Evolutionary conservation across 2,888 invertebrate genomes (phyloP).

Genomic region (Branchellion lobata): DNA sequence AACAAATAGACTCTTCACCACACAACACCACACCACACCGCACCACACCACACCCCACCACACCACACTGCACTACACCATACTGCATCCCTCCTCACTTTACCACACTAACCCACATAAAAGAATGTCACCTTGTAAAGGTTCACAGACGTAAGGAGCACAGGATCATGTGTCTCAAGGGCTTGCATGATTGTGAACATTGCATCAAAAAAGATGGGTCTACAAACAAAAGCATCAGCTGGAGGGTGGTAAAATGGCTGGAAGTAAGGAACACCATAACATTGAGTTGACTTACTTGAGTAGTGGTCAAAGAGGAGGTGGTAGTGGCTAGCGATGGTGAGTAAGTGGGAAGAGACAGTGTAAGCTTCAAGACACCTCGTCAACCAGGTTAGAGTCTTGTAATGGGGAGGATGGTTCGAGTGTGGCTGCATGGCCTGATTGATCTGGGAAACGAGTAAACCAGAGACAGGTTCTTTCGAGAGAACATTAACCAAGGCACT

Average conservation of each 20-base stretch:
- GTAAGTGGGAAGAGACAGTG: neutral
- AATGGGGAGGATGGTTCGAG: neutral
- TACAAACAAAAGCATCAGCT: neutral
- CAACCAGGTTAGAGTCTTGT: neutral
- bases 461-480: neutral
- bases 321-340: neutral
- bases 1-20: too few species aligned
- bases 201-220: neutral
- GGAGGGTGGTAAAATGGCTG: neutral
- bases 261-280: too few species aligned
- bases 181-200: constrained; percentile 3
- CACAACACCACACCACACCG: too few species aligned
- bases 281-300: too few species aligned
- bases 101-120: too few species aligned
- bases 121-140: constrained; percentile 5
- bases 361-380: neutral
- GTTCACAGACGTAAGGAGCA: neutral
- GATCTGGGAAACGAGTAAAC: neutral
- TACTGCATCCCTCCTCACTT: too few species aligned
- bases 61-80: too few species aligned
- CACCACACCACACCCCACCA: too few species aligned
- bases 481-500: neutral
- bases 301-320: neutral
- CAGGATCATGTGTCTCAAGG: neutral
- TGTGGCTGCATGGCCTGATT: neutral